Base-by-base conservation (phyloP, 64 coral and sea anemone genomes). In the Montipora capricornis region DNA sequence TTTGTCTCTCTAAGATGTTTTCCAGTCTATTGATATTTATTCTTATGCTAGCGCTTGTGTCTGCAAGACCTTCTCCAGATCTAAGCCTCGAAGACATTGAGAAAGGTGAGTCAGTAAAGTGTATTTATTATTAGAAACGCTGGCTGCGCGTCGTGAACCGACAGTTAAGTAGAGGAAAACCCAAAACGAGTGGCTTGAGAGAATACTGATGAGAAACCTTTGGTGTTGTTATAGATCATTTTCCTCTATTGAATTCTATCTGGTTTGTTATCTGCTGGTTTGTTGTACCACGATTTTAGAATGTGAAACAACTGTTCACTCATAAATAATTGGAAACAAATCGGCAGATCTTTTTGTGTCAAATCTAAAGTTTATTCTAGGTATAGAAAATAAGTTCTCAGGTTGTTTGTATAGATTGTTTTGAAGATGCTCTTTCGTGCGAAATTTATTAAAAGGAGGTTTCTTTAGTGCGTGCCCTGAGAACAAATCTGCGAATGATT, bases 11-110 rank as follows among this genome's bases (percentile, higher is more conserved):
- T 29, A 86, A 50, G 19, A 86, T 69, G 66, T 71, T 86, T 66
- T 86, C 16, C 17, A 47, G 8, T 49, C 62, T 14, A 49, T 15
- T 86, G 5, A 20, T n/a, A 50, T 50, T 86, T 0, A 47, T 86
- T 70, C 47, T 86, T 3, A 22, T 86, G 62, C 14, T 86, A 16
- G 6, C 19, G 45, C 17, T 86, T 66, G 82, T 73, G 4, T 86
- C 62, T 86, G 82, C 44, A 64, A 29, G 66, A 29, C 82, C 82
- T 5, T 49, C 26, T 3, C 82, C 82, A 71, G 82, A 86, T 6
- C 62, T 86, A 20, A 86, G 82, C 82, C 46, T 86, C 1, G 44
- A 86, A 50, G 82, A 86, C 2, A 86, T 86, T 45, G 82, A 70
- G 66, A 86, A 86, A 86, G 82, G 82, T 86, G 6, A 86, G 82